Evolutionary conservation across 2,888 invertebrate species (phyloP), one percentile per base, ranked within the genome.

Genomic region (Omphaloscelis lunosa): DNA sequence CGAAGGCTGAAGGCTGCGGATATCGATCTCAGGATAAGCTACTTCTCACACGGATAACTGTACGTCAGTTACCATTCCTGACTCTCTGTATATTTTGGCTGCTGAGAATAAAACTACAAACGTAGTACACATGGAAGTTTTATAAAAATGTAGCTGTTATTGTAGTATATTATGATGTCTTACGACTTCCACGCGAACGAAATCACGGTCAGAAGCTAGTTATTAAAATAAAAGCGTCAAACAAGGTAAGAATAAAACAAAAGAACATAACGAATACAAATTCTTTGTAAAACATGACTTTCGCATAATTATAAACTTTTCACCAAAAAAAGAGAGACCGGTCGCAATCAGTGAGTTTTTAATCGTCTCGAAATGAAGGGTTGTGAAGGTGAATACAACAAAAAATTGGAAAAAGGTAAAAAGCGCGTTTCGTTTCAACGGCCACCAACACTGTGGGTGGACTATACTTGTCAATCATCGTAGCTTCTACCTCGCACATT

Each of bases 401-500:
- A 91, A 91, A 90, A 75, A 86, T 80, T 78, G 79, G 72, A 86
- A 90, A 90, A 90, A 90, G 85, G 84, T 86, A 90, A 90, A 92
- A 92, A 90, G 78, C 80, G 83, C 86, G 91, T 91, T 92, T 89
- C 87, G 87, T 89, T 85, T 83, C 86, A 92, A 75, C 90, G 95
- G 91, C 95, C 95, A 95, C 95, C 94, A 91, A 89, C 93, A 92
- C 84, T 76, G 90, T 90, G 94, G 95, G 92, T 91, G 94, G 93
- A 92, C 88, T 88, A 83, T 69, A 90, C 91, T 90, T 95, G 95
- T 95, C 95, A 95, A 95, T 96, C 95, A 95, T 90, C 77, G 76
- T 72, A 82, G 77, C 85, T 72, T 71, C 68, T 73, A 72, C 79
- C 75, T 66, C 70, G 86, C 83, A 86, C 85, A 82, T 86, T 90